Base-by-base conservation (phyloP, 2,113 vertebrate species). In the Ammodytes marinus region DNA sequence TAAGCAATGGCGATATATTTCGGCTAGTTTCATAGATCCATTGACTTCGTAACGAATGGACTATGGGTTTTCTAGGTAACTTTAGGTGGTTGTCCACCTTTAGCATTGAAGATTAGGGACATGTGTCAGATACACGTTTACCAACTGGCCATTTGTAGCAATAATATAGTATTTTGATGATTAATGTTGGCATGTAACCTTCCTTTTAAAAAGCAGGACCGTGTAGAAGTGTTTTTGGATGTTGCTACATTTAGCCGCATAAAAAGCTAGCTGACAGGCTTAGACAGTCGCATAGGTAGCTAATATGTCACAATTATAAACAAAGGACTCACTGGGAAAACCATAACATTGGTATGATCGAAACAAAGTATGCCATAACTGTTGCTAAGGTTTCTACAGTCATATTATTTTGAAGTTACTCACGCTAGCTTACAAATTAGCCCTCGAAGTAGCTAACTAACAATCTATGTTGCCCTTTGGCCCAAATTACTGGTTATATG, bases 401-500 rank as follows among this genome's bases (percentile, higher is more conserved):
- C 17, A 13, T 15, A 69, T 50, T 57, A 66, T 40, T 74, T 39
- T n/a, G 9, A 74, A 52, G 9, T 55, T 60, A 72, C 50, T 80
- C 7, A 60, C 45, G 63, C 80, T 89, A 82, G 82, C 67, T 85
- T 64, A 27, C 8, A 85, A 86, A 85, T 69, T 84, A 82, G 66
- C 81, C 14, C 2, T 14, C 17, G 17, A 85, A 75, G 52, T 37
- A 12, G 83, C 78, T 82, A 89, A 74, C 85, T 80, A 79, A 87
- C 73, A 53, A 81, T 58, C 77, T 60, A 59, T 37, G 39, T 77
- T 86, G 80, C 88, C 87, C 91, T 90, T 88, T 91, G 75, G 80
- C 84, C 84, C 54, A 79, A 61, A 82, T 80, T 35, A 1, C 4
- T 4, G 27, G 8, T 17, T 50, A 0, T 50, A 35, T 89, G 91